Percentiles rank a stretch among this genome's conserved stretches.
These are phyloP conservation scores for Ormyrus labotus DNA, from an alignment of 2,888 invertebrate genomes.

Conservation along the genomic window DNA sequence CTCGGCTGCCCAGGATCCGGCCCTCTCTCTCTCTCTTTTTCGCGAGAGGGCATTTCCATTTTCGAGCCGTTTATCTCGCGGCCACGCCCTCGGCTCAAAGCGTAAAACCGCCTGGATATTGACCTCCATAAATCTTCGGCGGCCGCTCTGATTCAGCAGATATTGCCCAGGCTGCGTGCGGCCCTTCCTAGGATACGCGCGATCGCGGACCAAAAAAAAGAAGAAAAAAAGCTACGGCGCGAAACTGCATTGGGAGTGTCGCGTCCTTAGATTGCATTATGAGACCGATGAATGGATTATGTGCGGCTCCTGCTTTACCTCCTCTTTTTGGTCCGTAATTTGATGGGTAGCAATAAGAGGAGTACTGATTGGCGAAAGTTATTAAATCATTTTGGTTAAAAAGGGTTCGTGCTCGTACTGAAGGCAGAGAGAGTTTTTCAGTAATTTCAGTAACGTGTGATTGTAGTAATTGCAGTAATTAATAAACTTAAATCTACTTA, in stretches of 20 bases:
- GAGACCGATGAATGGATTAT: no score
- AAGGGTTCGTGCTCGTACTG: background rate
- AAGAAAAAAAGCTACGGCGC: background rate
- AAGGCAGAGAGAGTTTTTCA: no score
- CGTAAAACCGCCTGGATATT: constrained; percentile 52
- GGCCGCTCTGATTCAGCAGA: constrained; percentile 48
- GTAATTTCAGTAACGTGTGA: no score
- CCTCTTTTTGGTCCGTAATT: no score
- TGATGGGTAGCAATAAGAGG: no score
- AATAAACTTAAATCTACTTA: background rate
- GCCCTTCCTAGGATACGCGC: constrained; percentile 14
- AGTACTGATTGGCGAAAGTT: background rate
- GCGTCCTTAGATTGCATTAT: background rate
- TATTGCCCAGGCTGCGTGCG: constrained; percentile 20
- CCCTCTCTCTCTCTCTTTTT: background rate
- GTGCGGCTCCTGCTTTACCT: no score
- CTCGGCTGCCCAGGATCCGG: background rate
- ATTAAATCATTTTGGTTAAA: background rate
- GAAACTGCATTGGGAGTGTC: background rate
- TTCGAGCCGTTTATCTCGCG: constrained; percentile 49
- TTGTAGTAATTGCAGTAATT: no score
- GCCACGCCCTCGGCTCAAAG: constrained; percentile 48
- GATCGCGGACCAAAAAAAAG: background rate
- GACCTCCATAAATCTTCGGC: constrained; percentile 53
- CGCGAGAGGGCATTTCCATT: constrained; percentile 40